These are phyloP conservation scores for Gymnarchus niloticus DNA, from an alignment of 2,113 vertebrate genomes.

Conservation along the genomic window DNA sequence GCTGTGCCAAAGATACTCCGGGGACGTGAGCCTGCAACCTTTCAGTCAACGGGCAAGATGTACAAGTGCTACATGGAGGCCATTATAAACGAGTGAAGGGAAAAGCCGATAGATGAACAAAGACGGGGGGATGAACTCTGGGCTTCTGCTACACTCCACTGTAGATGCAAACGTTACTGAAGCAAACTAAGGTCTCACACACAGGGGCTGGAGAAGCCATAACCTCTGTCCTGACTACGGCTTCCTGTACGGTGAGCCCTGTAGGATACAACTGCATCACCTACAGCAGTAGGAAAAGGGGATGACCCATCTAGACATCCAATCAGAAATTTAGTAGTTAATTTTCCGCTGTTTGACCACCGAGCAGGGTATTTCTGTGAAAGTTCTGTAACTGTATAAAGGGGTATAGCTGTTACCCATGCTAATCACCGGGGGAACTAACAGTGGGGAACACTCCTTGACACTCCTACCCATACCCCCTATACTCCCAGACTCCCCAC, in stretches of 20 bases:
- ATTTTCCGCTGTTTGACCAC: neutral
- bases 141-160: too few species aligned
- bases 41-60: neutral
- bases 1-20: too few species aligned
- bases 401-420: neutral
- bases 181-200: too few species aligned
- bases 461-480: neutral
- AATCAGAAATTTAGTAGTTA: too few species aligned
- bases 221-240: too few species aligned
- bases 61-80: too few species aligned
- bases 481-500: neutral
- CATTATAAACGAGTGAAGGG: neutral
- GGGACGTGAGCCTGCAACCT: neutral
- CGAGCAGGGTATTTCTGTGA: neutral
- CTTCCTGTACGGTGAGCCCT: too few species aligned
- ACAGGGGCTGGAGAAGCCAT: too few species aligned
- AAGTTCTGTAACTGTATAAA: neutral
- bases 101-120: neutral
- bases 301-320: too few species aligned
- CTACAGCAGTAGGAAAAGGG: too few species aligned
- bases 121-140: neutral
- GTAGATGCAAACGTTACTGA: too few species aligned
- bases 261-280: too few species aligned
- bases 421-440: neutral
- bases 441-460: neutral